A percentile compares a stretch with the other conserved stretches of the same genome.
Evolutionary conservation across 2,888 invertebrate genomes (phyloP).

Genomic region (Furcula furcula): DNA sequence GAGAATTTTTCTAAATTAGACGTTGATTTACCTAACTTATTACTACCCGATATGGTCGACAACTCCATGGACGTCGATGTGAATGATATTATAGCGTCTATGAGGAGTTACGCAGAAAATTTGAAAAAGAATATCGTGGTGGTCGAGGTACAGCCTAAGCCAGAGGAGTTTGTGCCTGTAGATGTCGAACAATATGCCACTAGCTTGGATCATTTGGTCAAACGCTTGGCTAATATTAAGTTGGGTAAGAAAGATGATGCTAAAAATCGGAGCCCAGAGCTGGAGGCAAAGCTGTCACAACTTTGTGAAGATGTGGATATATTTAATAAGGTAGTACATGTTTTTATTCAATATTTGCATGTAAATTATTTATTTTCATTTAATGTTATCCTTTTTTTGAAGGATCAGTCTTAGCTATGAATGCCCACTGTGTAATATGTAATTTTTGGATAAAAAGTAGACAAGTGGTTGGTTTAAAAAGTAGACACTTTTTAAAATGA

Average conservation of each 20-base stretch:
- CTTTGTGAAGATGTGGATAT: conserved; percentile 61
- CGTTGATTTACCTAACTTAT: conserved; percentile 48
- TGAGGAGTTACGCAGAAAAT: conserved; percentile 60
- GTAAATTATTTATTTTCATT: no score
- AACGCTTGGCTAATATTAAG: conserved; percentile 56
- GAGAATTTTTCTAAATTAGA: conserved; percentile 56
- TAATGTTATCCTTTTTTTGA: no score
- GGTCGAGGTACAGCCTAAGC: conserved; percentile 20
- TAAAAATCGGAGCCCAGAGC: conserved; percentile 43
- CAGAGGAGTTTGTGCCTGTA: conserved; percentile 36
- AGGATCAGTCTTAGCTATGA: no score
- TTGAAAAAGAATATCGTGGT: conserved; percentile 47
- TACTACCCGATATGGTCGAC: conserved; percentile 59
- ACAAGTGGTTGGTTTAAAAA: no score
- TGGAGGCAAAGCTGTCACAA: conserved; percentile 55
- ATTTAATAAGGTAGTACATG: conserved; percentile 61
- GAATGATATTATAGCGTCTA: conserved; percentile 50
- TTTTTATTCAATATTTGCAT: no score
- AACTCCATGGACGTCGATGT: conserved; percentile 47
- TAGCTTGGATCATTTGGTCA: conserved; percentile 59
- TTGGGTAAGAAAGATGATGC: conserved; percentile 39
- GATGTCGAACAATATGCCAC: conserved; percentile 56
- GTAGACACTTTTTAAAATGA: no score
- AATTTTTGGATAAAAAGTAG: no score
- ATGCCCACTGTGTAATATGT: no score